Evolutionary conservation across 1,140 invertebrate species (phyloP).

Genomic region (Lepidurus apus): DNA sequence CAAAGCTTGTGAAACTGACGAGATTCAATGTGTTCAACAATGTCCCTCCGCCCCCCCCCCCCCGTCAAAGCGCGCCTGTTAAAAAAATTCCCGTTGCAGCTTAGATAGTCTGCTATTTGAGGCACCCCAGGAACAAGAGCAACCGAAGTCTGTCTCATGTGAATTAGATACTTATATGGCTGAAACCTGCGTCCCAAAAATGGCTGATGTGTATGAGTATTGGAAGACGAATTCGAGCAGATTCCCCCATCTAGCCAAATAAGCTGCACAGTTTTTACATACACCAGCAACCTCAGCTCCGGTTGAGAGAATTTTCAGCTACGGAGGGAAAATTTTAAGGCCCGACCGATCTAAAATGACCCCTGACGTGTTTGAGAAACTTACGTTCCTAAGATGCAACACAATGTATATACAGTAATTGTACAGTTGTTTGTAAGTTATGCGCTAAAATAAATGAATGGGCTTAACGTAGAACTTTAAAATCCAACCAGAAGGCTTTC

Average conservation of each 20-base stretch:
- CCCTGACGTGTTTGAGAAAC: conserved; percentile 4
- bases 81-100: not conserved
- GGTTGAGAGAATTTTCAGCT: conserved; percentile 5
- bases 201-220: not conserved
- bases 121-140: not conserved
- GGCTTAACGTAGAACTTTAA: not conserved
- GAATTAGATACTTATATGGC: not conserved
- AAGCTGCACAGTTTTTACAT: not conserved
- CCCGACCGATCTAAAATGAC: conserved; percentile 4
- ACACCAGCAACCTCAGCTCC: conserved; percentile 3
- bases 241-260: not conserved
- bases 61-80: not conserved
- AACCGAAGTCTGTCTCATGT: conserved; percentile 5
- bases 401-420: not conserved
- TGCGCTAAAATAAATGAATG: not conserved
- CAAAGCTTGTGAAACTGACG: not conserved
- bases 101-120: conserved; percentile 1
- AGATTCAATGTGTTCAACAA: not conserved
- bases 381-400: not conserved
- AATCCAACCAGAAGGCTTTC: conserved; percentile 5
- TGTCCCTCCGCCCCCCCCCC: not conserved
- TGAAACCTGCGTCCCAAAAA: not conserved
- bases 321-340: not conserved
- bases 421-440: not conserved
- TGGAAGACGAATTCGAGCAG: not conserved